These are phyloP conservation scores for Ooceraea biroi DNA, from an alignment of 1,140 invertebrate species.

Conservation along the genomic window DNA sequence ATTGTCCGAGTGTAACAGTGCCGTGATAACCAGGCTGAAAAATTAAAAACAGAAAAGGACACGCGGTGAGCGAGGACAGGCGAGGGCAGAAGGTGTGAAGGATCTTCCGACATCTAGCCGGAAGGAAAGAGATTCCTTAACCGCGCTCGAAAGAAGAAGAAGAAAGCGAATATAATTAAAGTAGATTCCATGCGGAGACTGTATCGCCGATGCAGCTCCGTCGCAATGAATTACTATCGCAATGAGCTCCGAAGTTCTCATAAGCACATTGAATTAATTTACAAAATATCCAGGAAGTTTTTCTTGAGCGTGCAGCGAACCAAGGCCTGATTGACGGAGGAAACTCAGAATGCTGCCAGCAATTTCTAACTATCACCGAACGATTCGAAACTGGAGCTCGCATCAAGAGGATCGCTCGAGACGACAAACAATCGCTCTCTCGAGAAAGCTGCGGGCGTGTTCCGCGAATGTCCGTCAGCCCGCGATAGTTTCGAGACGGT, in stretches of 20 bases:
- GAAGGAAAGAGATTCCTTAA: conserved; percentile 57
- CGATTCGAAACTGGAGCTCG: not conserved
- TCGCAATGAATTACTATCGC: not conserved
- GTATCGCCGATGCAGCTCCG: not conserved
- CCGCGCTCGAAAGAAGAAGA: conserved; percentile 55
- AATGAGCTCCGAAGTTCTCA: not conserved
- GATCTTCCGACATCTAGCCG: conserved; percentile 55
- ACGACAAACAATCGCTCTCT: not conserved
- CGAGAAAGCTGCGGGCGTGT: not conserved
- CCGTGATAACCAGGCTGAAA: conserved; percentile 79
- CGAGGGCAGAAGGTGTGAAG: not conserved
- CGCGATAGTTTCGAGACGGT: not conserved
- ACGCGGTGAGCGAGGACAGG: conserved; percentile 15
- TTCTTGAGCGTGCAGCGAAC: too few species aligned
- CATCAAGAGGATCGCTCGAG: not conserved
- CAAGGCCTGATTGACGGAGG: too few species aligned
- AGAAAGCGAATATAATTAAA: too few species aligned
- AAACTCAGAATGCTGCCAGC: not conserved
- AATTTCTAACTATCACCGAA: not conserved
- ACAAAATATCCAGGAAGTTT: not conserved
- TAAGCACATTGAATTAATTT: not conserved
- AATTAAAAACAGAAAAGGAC: conserved; percentile 53
- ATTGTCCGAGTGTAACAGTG: conserved; percentile 79
- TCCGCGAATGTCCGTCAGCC: conserved; percentile 19
- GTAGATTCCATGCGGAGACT: conserved; percentile 67